Percentiles rank a stretch among this genome's conserved stretches.
Conservation (phyloP, 2,888 invertebrate species). For the Eucera pruinosa region DNA sequence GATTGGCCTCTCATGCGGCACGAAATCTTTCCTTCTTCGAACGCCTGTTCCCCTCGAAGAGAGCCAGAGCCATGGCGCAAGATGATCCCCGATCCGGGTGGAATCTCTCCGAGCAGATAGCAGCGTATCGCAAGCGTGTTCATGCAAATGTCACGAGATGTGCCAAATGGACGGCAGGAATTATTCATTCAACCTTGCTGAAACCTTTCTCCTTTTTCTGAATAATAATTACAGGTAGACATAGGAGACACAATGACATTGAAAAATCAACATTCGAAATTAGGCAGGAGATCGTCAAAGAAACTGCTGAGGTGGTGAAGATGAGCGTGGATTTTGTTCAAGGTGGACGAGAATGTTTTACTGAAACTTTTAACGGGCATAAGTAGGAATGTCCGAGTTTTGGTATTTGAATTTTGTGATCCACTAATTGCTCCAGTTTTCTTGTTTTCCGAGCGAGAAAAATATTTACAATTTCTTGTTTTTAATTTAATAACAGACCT, state of each 20-base stretch:
- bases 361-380: not conserved
- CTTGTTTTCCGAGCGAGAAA: too few relatives aligned
- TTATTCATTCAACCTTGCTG: slow-evolving; percentile 35
- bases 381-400: not conserved
- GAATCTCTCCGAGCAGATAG: slow-evolving; percentile 37
- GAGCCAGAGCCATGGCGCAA: slow-evolving; percentile 57
- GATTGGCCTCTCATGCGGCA: slow-evolving; percentile 54
- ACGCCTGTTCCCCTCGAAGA: slow-evolving; percentile 2
- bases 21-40: slow-evolving; percentile 40
- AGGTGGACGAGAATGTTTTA: not conserved
- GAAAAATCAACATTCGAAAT: slow-evolving; percentile 13
- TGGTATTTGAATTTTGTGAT: not conserved
- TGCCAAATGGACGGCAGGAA: slow-evolving; percentile 6
- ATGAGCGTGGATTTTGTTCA: not conserved
- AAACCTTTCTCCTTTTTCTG: slow-evolving; percentile 5
- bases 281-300: not conserved
- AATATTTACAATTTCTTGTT: not conserved
- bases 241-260: slow-evolving; percentile 8
- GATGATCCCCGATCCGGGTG: slow-evolving; percentile 35
- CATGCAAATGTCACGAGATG: slow-evolving; percentile 62
- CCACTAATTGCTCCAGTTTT: too few relatives aligned
- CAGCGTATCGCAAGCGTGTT: slow-evolving; percentile 26
- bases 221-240: slow-evolving; percentile 2
- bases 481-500: too few relatives aligned
- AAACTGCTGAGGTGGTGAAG: too few relatives aligned